Evolutionary conservation across 2,888 invertebrate species (phyloP), one percentile per base, ranked within the genome.

Genomic region (Ernsta delagoae): DNA sequence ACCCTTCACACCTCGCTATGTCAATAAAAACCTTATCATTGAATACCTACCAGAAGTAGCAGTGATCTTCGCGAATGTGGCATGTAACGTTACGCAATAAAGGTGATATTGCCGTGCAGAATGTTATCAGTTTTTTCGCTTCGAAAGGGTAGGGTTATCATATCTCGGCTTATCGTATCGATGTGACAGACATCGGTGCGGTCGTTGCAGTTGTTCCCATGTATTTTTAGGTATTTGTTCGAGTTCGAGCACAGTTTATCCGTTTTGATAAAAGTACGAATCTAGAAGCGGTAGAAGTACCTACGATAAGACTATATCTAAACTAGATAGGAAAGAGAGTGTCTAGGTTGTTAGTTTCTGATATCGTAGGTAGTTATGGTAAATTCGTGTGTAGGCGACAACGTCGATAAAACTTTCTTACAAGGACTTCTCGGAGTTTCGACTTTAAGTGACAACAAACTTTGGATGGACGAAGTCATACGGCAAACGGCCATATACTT

Each of bases 11-110:
- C 62, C 11, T 59, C 24, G 65, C 41, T 31, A 43, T 34, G 36
- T 5, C 16, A 59, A 59, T 60, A 67, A 60, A 59, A 67, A 43
- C 59, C 43, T 60, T 67, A 67, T 67, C 66, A 45, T 8, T n/a
- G 34, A 36, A 48, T 12, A 45, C 31, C 36, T 56, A 11, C 48
- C n/a, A 54, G 39, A 43, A 65, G 9, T 48, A 31, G 16, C 8
- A 11, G 34, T 24, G 34, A 12, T 5, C 7, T 64, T 65, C 1
- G 31, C 71, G 8, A 74, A 57, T 67, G 54, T 70, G 54, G 48
- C 39, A 56, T 48, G 7, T 71, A 59, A 7, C 0, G 0, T 5
- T 7, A 34, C 11, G 24, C 2, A 9, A 63, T 71, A 73, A 41
- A 6, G 7, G 24, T 16, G 54, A 57, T 53, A 54, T 70, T 72